A percentile compares a stretch with the other conserved stretches of the same genome.
These are phyloP conservation scores for Typhlichthys subterraneus DNA, from an alignment of 2,797 vertebrate species.

Conservation along the genomic window DNA sequence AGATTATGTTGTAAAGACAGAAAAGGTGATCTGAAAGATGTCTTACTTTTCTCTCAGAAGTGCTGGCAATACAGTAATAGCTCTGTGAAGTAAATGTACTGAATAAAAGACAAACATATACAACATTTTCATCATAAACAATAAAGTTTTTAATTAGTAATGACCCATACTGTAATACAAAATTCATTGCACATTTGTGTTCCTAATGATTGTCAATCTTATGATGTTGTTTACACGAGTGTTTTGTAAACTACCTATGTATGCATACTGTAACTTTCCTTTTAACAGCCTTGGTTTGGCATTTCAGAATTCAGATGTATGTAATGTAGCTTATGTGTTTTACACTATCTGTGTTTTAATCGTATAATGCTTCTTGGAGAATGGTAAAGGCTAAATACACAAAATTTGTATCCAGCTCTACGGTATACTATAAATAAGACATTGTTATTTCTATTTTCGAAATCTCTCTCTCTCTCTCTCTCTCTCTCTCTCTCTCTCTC, in stretches of 20 bases:
- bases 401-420: slow-evolving; percentile 1
- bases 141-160: background rate
- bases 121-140: background rate
- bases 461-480: background rate
- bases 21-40: slow-evolving; percentile 4
- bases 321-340: background rate
- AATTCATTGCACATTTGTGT: background rate
- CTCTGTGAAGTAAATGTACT: background rate
- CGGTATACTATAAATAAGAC: slow-evolving; percentile 5
- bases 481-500: background rate
- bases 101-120: background rate
- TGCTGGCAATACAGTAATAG: too few relatives aligned
- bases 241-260: background rate
- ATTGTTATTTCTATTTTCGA: slow-evolving; percentile 12
- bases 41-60: too few relatives aligned
- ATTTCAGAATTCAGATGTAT: slow-evolving; percentile 13
- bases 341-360: background rate
- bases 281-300: background rate
- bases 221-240: background rate
- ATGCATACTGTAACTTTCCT: slow-evolving; percentile 5
- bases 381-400: too few relatives aligned
- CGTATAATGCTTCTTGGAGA: background rate
- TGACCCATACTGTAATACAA: background rate
- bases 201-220: background rate
- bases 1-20: slow-evolving; percentile 11